Conservation (phyloP, 2,888 invertebrate genomes). For the Octonoba sinensis region DNA sequence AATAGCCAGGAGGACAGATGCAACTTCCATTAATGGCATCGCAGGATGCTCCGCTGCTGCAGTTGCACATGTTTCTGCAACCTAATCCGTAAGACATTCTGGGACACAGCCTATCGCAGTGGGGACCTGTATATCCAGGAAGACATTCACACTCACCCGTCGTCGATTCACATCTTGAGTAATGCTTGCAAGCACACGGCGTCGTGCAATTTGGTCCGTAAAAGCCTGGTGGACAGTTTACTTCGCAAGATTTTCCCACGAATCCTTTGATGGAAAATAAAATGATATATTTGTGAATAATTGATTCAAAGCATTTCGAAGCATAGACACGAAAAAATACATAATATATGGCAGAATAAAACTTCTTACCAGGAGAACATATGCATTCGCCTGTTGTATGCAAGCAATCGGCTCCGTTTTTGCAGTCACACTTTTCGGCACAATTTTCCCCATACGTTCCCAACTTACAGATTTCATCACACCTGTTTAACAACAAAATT, state of each 20-base stretch:
- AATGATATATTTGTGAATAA: background rate
- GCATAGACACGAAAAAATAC: too few species aligned
- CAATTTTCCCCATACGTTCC: conserved; percentile 27
- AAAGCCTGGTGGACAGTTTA: conserved; percentile 22
- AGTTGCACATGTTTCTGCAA: conserved; percentile 46
- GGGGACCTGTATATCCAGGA: conserved; percentile 73
- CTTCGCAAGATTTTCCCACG: conserved; percentile 32
- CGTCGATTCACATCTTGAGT: conserved; percentile 10
- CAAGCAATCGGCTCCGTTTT: conserved; percentile 10
- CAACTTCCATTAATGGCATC: conserved; percentile 65
- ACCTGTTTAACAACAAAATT: background rate
- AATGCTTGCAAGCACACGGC: conserved; percentile 20
- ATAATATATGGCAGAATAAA: background rate
- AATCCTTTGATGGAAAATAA: conserved; percentile 25
- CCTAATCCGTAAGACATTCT: conserved; percentile 45
- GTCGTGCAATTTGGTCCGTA: conserved; percentile 21
- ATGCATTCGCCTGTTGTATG: conserved; percentile 26
- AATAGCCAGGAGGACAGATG: conserved; percentile 66
- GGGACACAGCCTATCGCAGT: conserved; percentile 71
- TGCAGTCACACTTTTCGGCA: conserved; percentile 15
- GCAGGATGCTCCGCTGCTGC: conserved; percentile 42
- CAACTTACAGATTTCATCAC: conserved; percentile 19
- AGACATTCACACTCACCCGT: conserved; percentile 35
- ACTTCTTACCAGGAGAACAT: conserved; percentile 33
- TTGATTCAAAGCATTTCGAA: background rate